Evolutionary conservation across 2,113 vertebrate genomes (phyloP), one percentile per base, ranked within the genome.

Genomic region (Corythaeola cristata): DNA sequence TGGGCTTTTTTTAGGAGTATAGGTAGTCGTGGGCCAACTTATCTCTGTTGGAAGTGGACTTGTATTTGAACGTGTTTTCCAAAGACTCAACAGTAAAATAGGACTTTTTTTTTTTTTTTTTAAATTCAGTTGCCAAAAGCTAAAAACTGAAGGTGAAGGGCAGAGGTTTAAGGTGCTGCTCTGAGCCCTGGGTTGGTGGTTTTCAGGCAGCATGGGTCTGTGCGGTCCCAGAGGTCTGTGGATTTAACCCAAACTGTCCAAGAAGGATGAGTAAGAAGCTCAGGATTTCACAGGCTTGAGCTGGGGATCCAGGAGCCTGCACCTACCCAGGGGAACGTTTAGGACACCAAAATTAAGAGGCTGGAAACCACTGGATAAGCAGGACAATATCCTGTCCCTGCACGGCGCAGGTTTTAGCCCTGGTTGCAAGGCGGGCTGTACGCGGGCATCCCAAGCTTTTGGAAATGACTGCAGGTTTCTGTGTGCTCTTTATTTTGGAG

Each of bases 361-460:
- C 55, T 93, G 45, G 75, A 90, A 92, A 53, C 16, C 9, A 15
- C 50, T 66, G 75, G 55, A 39, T 73, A 90, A 93, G 49, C 47
- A 59, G 83, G 75, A 62, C 58, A 62, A 32, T 69, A 69, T 84
- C 68, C 73, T 85, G 64, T 75, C 45, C 41, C 41, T 72, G 24
- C 41, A 11, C 23, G 15, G 21, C 33, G 17, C 55, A 41, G 45
- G 32, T 69, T 88, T 89, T 80, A 83, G 79, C 32, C 44, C n/a
- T 1, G 3, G 19, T 11, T 75, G 30, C 63, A 73, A 73, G 67
- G 45, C 1, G 0, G 15, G 58, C 44, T 0, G 1, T n/a, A 5
- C 30, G 32, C 3, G 15, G 17, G 16, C 6, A 32, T 37, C 66
- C 24, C 5, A 3, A 9, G 5, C 50, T 49, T 75, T 73, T 80